These are phyloP conservation scores for Calephelis perditalis DNA, from an alignment of 2,888 invertebrate genomes.

Conservation along the genomic window DNA sequence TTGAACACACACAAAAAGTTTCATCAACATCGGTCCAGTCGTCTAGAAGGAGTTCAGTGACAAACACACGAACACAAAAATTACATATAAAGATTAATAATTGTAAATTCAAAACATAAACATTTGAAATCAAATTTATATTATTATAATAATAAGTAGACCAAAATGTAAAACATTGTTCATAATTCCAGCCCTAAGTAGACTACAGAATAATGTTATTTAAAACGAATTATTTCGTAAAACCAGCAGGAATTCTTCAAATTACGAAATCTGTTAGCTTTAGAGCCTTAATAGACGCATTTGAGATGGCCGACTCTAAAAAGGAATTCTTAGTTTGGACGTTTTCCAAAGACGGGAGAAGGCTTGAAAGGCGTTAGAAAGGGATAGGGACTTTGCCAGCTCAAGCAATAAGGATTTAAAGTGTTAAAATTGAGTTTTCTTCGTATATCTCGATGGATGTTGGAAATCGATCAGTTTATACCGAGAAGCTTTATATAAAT, in stretches of 20 bases:
- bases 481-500: neutral
- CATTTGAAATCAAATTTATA: too few species aligned
- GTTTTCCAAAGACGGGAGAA: slow-evolving; percentile 27
- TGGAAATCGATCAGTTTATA: slow-evolving; percentile 8
- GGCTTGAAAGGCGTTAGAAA: slow-evolving; percentile 26
- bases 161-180: too few species aligned
- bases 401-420: slow-evolving; percentile 17
- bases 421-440: slow-evolving; percentile 10
- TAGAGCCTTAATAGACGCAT: slow-evolving; percentile 16
- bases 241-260: slow-evolving; percentile 8
- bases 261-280: slow-evolving; percentile 13
- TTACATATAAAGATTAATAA: too few species aligned
- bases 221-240: slow-evolving; percentile 11
- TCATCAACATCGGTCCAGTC: too few species aligned
- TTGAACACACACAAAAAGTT: too few species aligned
- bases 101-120: too few species aligned
- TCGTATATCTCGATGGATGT: slow-evolving; percentile 10
- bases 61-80: too few species aligned
- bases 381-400: slow-evolving; percentile 18
- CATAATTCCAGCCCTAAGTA: too few species aligned
- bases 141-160: too few species aligned
- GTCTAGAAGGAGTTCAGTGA: too few species aligned
- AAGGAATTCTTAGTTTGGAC: slow-evolving; percentile 24
- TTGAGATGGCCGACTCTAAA: slow-evolving; percentile 23
- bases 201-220: too few species aligned